These are phyloP conservation scores for Galeopsomyia nigrocyanea DNA, from an alignment of 2,888 invertebrate species.

Conservation along the genomic window DNA sequence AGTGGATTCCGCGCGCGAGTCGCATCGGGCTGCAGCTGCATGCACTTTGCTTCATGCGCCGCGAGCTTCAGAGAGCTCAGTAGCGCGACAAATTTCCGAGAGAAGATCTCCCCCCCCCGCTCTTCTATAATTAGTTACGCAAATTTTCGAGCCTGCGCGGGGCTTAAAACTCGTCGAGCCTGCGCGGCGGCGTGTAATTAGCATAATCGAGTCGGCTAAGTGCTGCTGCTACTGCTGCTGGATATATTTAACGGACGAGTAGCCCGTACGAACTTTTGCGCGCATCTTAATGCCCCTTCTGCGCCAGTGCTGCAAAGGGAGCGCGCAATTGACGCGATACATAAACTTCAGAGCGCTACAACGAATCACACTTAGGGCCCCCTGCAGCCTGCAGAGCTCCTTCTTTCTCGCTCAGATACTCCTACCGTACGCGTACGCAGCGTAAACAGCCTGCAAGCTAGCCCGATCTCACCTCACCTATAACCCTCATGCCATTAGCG, in stretches of 20 bases:
- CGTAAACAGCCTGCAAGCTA: no score
- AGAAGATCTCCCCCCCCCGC: neutral
- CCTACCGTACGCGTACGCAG: slow-evolving; percentile 2
- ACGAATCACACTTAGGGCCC: slow-evolving; percentile 63
- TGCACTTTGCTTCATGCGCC: neutral
- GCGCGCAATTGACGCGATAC: slow-evolving; percentile 60
- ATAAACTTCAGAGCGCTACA: slow-evolving; percentile 61
- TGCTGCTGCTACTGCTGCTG: neutral
- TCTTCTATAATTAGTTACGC: neutral
- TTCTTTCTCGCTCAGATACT: slow-evolving; percentile 14
- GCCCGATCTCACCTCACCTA: slow-evolving; percentile 55
- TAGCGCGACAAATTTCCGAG: neutral
- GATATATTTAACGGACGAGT: slow-evolving; percentile 33
- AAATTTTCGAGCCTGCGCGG: neutral
- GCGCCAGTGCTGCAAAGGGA: neutral
- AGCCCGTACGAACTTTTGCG: neutral
- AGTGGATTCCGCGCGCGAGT: slow-evolving; percentile 62
- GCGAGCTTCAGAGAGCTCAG: neutral
- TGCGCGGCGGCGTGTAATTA: slow-evolving; percentile 15
- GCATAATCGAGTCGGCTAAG: slow-evolving; percentile 9
- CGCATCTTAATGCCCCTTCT: slow-evolving; percentile 32
- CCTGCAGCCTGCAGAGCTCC: slow-evolving; percentile 5
- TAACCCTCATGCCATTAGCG: slow-evolving; percentile 52
- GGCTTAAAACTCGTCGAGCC: no score
- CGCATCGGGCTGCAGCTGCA: neutral